phyloP scores from a whole-genome alignment of 2,888 invertebrate species.

The Drosophila anomalata region DNA sequence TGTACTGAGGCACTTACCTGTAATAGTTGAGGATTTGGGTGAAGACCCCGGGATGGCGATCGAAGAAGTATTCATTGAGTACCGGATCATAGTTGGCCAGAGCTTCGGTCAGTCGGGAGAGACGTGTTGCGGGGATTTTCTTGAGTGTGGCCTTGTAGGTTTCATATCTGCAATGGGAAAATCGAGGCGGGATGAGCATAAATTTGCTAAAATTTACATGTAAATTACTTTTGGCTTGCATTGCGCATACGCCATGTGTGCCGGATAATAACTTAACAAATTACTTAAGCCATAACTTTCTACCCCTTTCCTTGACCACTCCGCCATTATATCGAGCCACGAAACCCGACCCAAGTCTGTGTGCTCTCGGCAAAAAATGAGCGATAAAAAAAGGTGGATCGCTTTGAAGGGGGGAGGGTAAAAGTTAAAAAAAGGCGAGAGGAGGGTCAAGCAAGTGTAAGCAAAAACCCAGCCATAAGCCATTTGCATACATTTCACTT shows the following conservation, averaged over 20 bases:
- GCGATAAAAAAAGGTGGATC: constrained; percentile 53
- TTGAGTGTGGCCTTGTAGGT: constrained; percentile 92
- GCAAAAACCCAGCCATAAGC: constrained; percentile 67
- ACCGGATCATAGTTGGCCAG: constrained; percentile 95
- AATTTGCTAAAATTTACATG: constrained; percentile 59
- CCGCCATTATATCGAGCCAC: constrained; percentile 57
- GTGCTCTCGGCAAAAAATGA: constrained; percentile 43
- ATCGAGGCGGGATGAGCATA: constrained; percentile 27
- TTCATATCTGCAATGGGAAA: constrained; percentile 85
- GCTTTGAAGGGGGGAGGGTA: not conserved
- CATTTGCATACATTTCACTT: constrained; percentile 72
- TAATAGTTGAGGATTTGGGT: constrained; percentile 95
- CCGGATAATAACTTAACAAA: constrained; percentile 62
- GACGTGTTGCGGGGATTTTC: constrained; percentile 94
- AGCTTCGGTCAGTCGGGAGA: constrained; percentile 92
- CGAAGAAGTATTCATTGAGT: constrained; percentile 95
- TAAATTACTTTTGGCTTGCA: constrained; percentile 32
- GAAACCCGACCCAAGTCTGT: constrained; percentile 38
- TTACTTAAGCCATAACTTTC: constrained; percentile 63
- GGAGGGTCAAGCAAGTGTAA: constrained; percentile 73
- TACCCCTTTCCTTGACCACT: constrained; percentile 50
- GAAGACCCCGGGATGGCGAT: constrained; percentile 94
- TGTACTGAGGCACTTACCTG: constrained; percentile 84
- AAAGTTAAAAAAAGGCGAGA: not conserved
- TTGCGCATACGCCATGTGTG: constrained; percentile 47